Percentiles rank a stretch among this genome's conserved stretches.
phyloP scores from a whole-genome alignment of 2,113 vertebrate species.

The Accipiter cooperii region DNA sequence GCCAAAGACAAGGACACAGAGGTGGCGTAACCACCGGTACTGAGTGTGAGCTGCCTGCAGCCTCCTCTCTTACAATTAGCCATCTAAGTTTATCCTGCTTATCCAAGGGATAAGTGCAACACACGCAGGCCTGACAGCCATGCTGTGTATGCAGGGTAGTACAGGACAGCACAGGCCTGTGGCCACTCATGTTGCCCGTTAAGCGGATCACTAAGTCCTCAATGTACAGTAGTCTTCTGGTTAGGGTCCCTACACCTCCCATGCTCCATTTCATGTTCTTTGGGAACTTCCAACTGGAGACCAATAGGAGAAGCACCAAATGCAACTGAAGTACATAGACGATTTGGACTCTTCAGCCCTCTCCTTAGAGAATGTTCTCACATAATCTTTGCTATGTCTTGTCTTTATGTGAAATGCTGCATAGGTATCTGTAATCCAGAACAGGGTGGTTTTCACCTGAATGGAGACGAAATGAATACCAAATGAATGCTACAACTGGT shows the following conservation, averaged over 20 bases:
- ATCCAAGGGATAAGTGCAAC: not conserved
- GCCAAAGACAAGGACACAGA: not conserved
- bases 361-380: not conserved
- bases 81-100: not conserved
- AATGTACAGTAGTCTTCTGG: not conserved
- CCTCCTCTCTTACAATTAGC: not conserved
- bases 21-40: not conserved
- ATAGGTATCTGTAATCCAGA: not conserved
- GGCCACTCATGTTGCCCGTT: not conserved
- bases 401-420: not conserved
- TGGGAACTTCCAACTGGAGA: not conserved
- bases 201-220: not conserved
- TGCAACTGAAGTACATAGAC: not conserved
- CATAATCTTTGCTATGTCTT: not conserved
- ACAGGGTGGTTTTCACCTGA: not conserved
- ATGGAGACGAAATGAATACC: not conserved
- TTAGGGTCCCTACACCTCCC: not conserved
- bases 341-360: not conserved
- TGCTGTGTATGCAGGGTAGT: not conserved
- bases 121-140: accelerated
- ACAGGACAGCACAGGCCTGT: not conserved
- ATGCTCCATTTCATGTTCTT: not conserved
- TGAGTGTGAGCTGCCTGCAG: not conserved
- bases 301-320: not conserved
- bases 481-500: not conserved